These are phyloP conservation scores for Bryconaethiops microstoma DNA, from an alignment of 2,797 vertebrate genomes.

Conservation along the genomic window DNA sequence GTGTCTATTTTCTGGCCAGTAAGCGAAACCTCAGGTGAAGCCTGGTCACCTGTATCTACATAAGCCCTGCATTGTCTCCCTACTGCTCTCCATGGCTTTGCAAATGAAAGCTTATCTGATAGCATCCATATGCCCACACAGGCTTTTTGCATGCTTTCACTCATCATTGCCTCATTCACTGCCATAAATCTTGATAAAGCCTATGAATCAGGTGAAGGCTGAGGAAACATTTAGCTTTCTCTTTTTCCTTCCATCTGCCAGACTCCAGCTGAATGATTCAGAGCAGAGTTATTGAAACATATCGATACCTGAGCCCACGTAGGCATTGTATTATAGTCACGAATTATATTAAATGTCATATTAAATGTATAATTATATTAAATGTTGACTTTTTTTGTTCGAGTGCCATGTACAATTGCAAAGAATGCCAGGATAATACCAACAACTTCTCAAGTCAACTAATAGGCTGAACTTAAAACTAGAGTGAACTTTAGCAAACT, in stretches of 20 bases:
- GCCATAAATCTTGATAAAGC: conserved; percentile 42
- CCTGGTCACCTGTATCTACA: conserved; percentile 33
- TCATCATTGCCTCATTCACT: not conserved
- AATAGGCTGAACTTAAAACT: too few relatives aligned
- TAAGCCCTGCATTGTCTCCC: conserved; percentile 56
- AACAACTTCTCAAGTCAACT: too few relatives aligned
- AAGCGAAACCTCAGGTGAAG: not conserved
- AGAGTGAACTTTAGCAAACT: too few relatives aligned
- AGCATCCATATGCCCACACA: conserved; percentile 46
- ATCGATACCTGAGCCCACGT: not conserved
- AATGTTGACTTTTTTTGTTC: too few relatives aligned
- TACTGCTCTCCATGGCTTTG: conserved; percentile 30
- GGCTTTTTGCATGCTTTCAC: conserved; percentile 50
- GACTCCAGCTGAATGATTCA: not conserved
- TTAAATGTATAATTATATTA: too few relatives aligned
- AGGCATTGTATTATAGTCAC: too few relatives aligned
- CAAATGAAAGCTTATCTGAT: conserved; percentile 55
- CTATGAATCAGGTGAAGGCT: not conserved
- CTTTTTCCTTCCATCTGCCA: not conserved
- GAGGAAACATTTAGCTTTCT: conserved; percentile 14
- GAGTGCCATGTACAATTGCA: not conserved
- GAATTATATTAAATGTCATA: too few relatives aligned
- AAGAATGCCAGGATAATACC: not conserved
- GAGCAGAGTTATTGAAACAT: not conserved
- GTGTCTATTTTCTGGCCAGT: conserved; percentile 37